phyloP scores from a whole-genome alignment of 2,888 invertebrate species.

The Bimastos eiseni region DNA sequence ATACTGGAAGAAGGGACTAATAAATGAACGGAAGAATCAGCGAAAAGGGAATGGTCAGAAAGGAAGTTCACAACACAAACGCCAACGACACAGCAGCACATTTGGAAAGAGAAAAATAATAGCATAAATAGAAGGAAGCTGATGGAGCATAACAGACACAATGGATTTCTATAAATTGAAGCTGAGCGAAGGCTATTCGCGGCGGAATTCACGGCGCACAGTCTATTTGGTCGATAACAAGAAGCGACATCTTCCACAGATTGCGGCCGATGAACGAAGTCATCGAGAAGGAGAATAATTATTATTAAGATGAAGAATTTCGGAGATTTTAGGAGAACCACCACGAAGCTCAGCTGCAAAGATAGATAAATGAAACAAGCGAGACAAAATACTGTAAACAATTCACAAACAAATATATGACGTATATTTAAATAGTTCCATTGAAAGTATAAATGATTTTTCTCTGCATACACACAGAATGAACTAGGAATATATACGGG shows the following conservation, averaged over 20 bases:
- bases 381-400: neutral
- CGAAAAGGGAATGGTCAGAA: neutral
- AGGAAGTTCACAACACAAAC: neutral
- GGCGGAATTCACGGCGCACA: neutral
- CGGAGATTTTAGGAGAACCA: neutral
- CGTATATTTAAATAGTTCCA: neutral
- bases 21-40: neutral
- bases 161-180: neutral
- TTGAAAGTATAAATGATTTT: neutral
- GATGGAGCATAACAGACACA: neutral
- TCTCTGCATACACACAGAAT: too few species aligned
- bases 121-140: neutral
- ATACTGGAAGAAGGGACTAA: neutral
- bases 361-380: neutral
- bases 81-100: neutral
- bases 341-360: neutral
- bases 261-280: neutral
- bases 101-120: neutral
- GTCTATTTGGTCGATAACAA: neutral
- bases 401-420: neutral
- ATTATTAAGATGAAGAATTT: neutral
- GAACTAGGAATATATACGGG: too few species aligned
- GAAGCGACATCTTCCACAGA: neutral
- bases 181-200: neutral
- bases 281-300: neutral